Percentiles rank a stretch among this genome's conserved stretches.
Conservation (phyloP, 1,140 invertebrate genomes). For the Penaeus indicus region DNA sequence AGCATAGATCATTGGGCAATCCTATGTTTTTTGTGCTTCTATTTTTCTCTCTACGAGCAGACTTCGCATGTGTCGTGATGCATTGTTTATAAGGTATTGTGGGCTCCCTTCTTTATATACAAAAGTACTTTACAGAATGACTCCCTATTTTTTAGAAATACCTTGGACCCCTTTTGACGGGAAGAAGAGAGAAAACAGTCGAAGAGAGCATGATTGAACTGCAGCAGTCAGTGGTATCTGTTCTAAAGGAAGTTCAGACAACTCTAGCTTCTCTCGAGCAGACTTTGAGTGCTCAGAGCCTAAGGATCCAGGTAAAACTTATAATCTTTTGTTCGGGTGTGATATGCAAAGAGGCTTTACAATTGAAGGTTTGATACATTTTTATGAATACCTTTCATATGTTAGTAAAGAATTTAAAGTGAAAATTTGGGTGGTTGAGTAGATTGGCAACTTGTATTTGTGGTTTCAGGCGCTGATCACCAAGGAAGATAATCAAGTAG, state of each 20-base stretch:
- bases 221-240: constrained; percentile 48
- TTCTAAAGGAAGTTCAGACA: constrained; percentile 52
- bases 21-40: too few species aligned
- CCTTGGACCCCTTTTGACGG: constrained; percentile 48
- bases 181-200: constrained; percentile 46
- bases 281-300: constrained; percentile 37
- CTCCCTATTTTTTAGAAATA: constrained; percentile 28
- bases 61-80: too few species aligned
- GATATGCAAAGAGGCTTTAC: background rate
- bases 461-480: constrained; percentile 22
- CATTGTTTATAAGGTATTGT: too few species aligned
- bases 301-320: constrained; percentile 41
- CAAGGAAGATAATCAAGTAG: constrained; percentile 29
- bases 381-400: background rate
- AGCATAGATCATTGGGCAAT: too few species aligned
- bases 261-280: constrained; percentile 45
- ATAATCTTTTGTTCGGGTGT: background rate
- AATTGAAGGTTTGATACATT: too few species aligned
- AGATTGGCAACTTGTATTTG: background rate
- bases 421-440: background rate
- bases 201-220: constrained; percentile 56
- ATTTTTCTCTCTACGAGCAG: too few species aligned
- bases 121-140: too few species aligned
- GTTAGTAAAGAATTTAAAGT: background rate
- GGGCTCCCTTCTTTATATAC: too few species aligned